Evolutionary conservation across 2,113 vertebrate genomes (phyloP).

Genomic region (Malaclemys terrapin): DNA sequence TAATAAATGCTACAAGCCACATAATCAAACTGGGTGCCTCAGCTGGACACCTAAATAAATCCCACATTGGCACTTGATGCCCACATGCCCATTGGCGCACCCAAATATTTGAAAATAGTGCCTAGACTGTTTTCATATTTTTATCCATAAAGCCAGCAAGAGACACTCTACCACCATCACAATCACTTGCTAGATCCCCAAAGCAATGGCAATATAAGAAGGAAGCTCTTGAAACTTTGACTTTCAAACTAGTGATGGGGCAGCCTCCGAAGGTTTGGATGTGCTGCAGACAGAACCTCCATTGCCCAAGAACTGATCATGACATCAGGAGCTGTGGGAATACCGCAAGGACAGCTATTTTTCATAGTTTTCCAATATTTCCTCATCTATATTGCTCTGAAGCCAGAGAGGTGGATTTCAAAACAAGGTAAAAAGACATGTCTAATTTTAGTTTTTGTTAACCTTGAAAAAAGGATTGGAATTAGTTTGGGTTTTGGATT

Average conservation of each 20-base stretch:
- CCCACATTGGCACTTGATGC: background rate
- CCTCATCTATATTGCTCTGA: background rate
- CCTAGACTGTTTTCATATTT: background rate
- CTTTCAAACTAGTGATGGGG: background rate
- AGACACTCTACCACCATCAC: background rate
- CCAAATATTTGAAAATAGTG: background rate
- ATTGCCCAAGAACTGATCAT: background rate
- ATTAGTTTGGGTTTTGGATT: background rate
- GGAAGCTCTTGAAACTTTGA: background rate
- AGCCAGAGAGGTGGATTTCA: background rate
- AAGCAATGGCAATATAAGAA: background rate
- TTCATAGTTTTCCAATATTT: background rate
- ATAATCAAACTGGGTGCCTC: background rate
- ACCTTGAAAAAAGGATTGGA: background rate
- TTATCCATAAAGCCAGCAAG: background rate
- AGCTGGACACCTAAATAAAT: background rate
- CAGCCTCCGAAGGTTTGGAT: background rate
- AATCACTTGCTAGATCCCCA: background rate
- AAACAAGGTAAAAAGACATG: background rate
- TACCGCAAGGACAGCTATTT: background rate
- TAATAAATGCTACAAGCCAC: background rate
- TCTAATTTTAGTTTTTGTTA: background rate
- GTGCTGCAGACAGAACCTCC: background rate
- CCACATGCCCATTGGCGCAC: background rate
- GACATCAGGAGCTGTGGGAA: background rate